Percentiles rank a stretch among this genome's conserved stretches.
Conservation (phyloP, 2,113 vertebrate genomes). For the Xenopus borealis region DNA sequence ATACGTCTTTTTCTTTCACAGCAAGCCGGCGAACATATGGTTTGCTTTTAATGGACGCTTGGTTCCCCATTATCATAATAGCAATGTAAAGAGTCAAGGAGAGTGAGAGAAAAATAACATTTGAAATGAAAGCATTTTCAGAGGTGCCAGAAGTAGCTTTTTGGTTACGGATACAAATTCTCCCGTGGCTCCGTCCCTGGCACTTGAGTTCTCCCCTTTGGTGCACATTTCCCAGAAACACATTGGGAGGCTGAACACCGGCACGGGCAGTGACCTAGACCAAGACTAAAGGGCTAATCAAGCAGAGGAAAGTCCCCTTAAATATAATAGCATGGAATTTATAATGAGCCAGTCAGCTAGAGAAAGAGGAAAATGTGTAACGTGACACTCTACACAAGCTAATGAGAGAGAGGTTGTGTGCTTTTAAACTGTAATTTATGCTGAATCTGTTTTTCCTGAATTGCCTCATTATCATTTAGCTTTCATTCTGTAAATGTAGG, state of each 20-base stretch:
- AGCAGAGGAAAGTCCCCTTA: background rate
- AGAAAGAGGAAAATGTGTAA: background rate
- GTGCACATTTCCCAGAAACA: background rate
- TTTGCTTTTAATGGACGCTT: constrained; percentile 43
- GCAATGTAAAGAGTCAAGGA: constrained; percentile 39
- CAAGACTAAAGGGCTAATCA: background rate
- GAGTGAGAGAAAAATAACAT: constrained; percentile 19
- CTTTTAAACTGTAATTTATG: background rate
- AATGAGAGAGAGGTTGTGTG: background rate
- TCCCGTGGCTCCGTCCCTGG: background rate
- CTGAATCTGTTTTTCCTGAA: background rate
- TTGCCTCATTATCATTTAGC: constrained; percentile 29
- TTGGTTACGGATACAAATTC: background rate
- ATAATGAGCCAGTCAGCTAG: constrained; percentile 1
- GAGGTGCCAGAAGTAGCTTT: background rate
- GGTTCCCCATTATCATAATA: constrained; percentile 43
- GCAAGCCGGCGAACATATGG: constrained; percentile 44
- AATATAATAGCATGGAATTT: background rate
- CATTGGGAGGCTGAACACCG: background rate
- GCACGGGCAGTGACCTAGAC: background rate
- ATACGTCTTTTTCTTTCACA: constrained; percentile 46
- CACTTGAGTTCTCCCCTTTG: constrained; percentile 6
- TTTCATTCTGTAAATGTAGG: constrained; percentile 9
- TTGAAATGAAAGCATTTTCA: constrained; percentile 21
- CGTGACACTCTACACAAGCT: background rate